Percentiles rank a stretch among this genome's conserved stretches.
These are phyloP conservation scores for Onychomys arenicola DNA, from an alignment of 2,797 vertebrate genomes.

Conservation along the genomic window DNA sequence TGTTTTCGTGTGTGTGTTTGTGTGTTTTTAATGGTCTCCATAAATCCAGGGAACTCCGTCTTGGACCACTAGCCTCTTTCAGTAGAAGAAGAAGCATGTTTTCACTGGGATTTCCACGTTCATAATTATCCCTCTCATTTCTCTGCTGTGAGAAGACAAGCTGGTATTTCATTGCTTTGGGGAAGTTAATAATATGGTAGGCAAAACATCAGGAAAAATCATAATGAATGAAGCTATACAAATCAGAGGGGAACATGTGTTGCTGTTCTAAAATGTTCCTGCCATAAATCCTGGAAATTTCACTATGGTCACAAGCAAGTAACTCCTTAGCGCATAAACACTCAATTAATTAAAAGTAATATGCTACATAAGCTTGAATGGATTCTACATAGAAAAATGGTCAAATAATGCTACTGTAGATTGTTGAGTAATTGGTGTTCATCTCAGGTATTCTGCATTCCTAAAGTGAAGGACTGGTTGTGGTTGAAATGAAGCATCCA, in stretches of 20 bases:
- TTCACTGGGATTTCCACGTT: conserved; percentile 91
- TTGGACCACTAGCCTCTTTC: conserved; percentile 88
- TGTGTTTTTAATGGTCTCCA: conserved; percentile 86
- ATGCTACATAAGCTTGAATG: conserved; percentile 85
- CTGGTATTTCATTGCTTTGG: conserved; percentile 90
- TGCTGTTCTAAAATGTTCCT: conserved; percentile 90
- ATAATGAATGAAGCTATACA: conserved; percentile 92
- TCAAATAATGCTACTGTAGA: conserved; percentile 85
- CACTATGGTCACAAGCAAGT: conserved; percentile 90
- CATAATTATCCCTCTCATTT: conserved; percentile 91
- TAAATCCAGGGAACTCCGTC: conserved; percentile 88
- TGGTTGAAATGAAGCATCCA: neutral
- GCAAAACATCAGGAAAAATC: conserved; percentile 92
- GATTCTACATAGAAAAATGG: conserved; percentile 85
- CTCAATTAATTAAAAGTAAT: conserved; percentile 91
- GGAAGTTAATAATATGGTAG: conserved; percentile 92
- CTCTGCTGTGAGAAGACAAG: conserved; percentile 89
- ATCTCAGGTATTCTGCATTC: conserved; percentile 72
- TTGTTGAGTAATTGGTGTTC: conserved; percentile 73
- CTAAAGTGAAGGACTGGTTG: neutral
- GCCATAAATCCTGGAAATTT: conserved; percentile 89
- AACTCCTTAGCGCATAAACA: conserved; percentile 91
- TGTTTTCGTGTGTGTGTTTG: conserved; percentile 86
- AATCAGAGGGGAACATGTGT: conserved; percentile 88
- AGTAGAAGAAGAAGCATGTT: conserved; percentile 90